Evolutionary conservation across 2,888 invertebrate species (phyloP), one percentile per base, ranked within the genome.

Genomic region (Xestia c-nigrum): DNA sequence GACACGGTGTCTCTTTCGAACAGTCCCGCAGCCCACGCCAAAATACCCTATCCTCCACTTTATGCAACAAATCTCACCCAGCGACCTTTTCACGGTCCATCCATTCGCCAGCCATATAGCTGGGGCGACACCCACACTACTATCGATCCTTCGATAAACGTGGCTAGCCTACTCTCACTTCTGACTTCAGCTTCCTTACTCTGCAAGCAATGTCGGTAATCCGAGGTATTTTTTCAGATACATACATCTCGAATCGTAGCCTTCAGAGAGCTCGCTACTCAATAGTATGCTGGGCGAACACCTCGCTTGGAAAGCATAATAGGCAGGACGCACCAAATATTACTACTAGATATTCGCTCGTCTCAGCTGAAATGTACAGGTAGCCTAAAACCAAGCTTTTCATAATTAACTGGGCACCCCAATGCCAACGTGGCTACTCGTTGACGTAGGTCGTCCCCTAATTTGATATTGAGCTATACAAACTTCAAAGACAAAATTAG

Each of bases 401-500:
- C 40, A 81, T 84, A 74, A 86, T 72, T 47, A 76, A 76, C 70
- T 70, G 73, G 73, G 19, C 72, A 55, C 70, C 72, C 50, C 52
- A 31, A 68, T 74, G 57, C 50, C 52, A 31, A 68, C 76, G 50
- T 64, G 69, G 74, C 31, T 19, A 67, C 71, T 67, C 73, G 43
- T 80, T 80, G 82, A 86, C 66, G 70, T 78, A 84, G 81, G 74
- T 78, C 74, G 59, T 57, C 61, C 40, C 72, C 78, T 76, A 83
- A 85, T 85, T 85, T 64, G 68, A 55, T 73, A 83, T 83, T 77
- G 71, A 80, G 76, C 71, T 57, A 24, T 52, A 70, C 71, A 69
- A 76, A 76, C 76, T 83, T 74, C 74, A 70, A 78, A 84, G 74
- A 63, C 82, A 40, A 72, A 84, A 85, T 85, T 76, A 85, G 55